Base-by-base conservation (phyloP, 2,113 vertebrate species). In the Chaenogobius annularis region DNA sequence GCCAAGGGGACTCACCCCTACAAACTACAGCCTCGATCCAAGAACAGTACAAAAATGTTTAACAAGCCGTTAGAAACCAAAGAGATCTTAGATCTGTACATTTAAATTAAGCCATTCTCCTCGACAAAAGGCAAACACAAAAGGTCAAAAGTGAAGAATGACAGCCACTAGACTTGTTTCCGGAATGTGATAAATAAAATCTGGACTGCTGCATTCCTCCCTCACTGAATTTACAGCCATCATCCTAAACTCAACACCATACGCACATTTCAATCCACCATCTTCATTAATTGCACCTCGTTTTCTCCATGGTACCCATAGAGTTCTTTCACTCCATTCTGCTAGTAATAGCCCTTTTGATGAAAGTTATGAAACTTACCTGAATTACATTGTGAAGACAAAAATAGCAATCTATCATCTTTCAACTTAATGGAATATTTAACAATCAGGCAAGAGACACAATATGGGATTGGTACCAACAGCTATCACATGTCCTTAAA, bases 341-440 rank as follows among this genome's bases (percentile, higher is more conserved):
- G 80, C 89, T 85, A 85, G 70, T 79, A 88, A 82, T 92, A 94
- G 93, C 93, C 93, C 93, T 94, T 94, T 87, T 92, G 84, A 93
- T 91, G 88, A 91, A 85, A 82, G 81, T 90, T 88, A 87, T 85
- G 88, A 90, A 43, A 93, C 89, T 87, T 85, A 92, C 91, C 92
- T 90, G 92, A 93, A 92, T 91, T 87, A 91, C 89, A 86, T 77
- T 52, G 75, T 86, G 83, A 89, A 86, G 86, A 92, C 79, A 84
- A 72, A 88, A 80, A 81, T 61, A 74, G 74, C 84, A 81, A 84
- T 63, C 55, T 56, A 56, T 73, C 68, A 78, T 85, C 69, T 52
- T 68, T 84, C 68, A 79, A 78, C 80, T 74, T 69, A 79, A 87
- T 81, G 80, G 75, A 85, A 83, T 82, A 83, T 79, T 83, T 69